Percentiles rank a stretch among this genome's conserved stretches.
Evolutionary conservation across 1,140 invertebrate species (phyloP).

Genomic region (Odontomachus brunneus): DNA sequence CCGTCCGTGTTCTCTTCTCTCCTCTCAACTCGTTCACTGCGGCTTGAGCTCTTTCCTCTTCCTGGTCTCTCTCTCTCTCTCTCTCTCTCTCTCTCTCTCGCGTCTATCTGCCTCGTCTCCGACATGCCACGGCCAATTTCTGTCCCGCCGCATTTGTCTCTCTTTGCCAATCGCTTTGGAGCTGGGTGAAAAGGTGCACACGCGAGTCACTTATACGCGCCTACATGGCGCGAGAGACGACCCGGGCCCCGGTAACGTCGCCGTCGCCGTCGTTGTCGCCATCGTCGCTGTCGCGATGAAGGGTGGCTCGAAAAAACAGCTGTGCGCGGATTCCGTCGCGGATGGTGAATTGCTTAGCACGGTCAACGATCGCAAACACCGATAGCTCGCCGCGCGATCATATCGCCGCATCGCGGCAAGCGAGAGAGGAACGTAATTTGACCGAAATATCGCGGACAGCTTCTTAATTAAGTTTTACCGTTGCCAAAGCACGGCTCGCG

Average conservation of each 20-base stretch:
- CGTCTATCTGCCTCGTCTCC: constrained; percentile 49
- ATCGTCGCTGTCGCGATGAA: neutral
- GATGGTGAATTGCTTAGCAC: constrained; percentile 62
- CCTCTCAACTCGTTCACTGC: neutral
- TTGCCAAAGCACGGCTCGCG: constrained; percentile 35
- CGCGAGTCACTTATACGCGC: neutral
- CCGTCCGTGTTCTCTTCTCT: constrained; percentile 54
- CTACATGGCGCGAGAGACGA: too few species aligned
- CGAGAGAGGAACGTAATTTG: constrained; percentile 43
- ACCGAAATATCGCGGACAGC: constrained; percentile 57
- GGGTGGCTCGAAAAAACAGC: constrained; percentile 34
- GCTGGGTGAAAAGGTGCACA: constrained; percentile 28
- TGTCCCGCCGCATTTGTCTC: constrained; percentile 82
- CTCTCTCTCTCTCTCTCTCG: too few species aligned
- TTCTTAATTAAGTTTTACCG: constrained; percentile 57
- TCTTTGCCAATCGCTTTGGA: constrained; percentile 78
- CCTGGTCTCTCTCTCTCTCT: too few species aligned
- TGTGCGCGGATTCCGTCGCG: constrained; percentile 61
- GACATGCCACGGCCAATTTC: constrained; percentile 81
- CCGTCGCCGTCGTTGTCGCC: too few species aligned
- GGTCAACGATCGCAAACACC: constrained; percentile 69
- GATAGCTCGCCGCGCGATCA: constrained; percentile 50
- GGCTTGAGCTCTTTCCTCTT: constrained; percentile 31
- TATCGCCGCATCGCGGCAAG: constrained; percentile 7
- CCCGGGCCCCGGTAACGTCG: too few species aligned